These are phyloP conservation scores for Sebastolobus alascanus DNA, from an alignment of 2,797 vertebrate genomes.

Conservation along the genomic window DNA sequence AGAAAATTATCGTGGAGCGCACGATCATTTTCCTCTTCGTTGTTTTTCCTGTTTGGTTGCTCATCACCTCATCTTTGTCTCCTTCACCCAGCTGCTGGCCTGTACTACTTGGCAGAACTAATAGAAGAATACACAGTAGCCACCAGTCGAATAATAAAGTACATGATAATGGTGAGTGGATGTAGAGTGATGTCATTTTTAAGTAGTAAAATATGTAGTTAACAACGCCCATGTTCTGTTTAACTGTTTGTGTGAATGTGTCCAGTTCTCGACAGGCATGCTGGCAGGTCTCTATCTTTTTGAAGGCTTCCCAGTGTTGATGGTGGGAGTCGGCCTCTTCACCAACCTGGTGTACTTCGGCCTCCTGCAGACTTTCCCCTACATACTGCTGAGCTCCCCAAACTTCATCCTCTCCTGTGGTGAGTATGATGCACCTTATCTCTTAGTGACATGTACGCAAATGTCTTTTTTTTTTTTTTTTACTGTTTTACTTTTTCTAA, in stretches of 20 bases:
- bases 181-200: neutral
- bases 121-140: conserved; percentile 97
- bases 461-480: neutral
- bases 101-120: conserved; percentile 96
- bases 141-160: conserved; percentile 96
- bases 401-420: conserved; percentile 97
- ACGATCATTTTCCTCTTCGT: neutral
- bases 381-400: conserved; percentile 95
- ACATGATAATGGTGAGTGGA: conserved; percentile 95
- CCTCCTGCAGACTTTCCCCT: conserved; percentile 94
- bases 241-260: conserved; percentile 13
- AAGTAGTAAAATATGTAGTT: neutral
- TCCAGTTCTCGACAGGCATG: conserved; percentile 84
- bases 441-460: neutral
- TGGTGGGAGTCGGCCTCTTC: conserved; percentile 94
- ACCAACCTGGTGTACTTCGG: conserved; percentile 98
- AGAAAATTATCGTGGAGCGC: no score
- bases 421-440: conserved; percentile 64
- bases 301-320: conserved; percentile 90
- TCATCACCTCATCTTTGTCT: conserved; percentile 15
- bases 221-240: no score
- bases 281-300: conserved; percentile 92
- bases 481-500: neutral
- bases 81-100: conserved; percentile 88
- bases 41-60: neutral